Base-by-base conservation (phyloP, 2,113 vertebrate genomes). In the Proteles cristata region DNA sequence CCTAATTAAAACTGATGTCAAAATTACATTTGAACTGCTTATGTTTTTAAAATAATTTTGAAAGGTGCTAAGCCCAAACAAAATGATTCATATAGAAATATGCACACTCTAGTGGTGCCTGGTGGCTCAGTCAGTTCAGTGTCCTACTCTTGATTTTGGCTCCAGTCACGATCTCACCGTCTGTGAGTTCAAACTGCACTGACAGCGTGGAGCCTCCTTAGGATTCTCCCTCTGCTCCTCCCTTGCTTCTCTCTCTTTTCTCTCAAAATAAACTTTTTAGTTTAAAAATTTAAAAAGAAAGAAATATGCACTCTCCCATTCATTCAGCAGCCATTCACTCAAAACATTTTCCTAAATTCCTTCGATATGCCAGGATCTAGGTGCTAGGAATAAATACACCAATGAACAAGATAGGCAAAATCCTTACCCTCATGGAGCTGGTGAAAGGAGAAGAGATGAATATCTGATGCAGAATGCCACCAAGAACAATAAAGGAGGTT, bases 1-100 rank as follows among this genome's bases (percentile, higher is more conserved):
- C 53, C 55, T 58, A 45, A 45, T 71, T 80, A 35, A 88, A 92
- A 55, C 35, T n/a, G 39, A 50, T 76, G 17, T 39, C 25, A 63
- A 79, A 91, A 81, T 83, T 19, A 55, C 2, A 45, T 95, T 35
- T 63, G 17, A 66, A 89, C 35, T 16, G 0, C 55, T 96, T 55
- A 71, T 11, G 33, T 66, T 81, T 88, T 7, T 88, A 68, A 96
- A 96, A 95, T 58, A 80, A 69, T 28, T 63, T 85, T 68, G 21
- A 66, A 92, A 66, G 31, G 2, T 48, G 33, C 23, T 76, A 86
- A 94, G 33, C 4, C 19, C 15, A 81, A 89, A 84, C 11, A 65
- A 45, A 74, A 69, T 55, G 39, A 73, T 90, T 90, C 61, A 6
- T 7, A 71, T 4, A 35, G 33, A 92, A 69, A 43, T 6, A 19